phyloP scores from a whole-genome alignment of 2,797 vertebrate genomes.

The Tamandua tetradactyla region DNA sequence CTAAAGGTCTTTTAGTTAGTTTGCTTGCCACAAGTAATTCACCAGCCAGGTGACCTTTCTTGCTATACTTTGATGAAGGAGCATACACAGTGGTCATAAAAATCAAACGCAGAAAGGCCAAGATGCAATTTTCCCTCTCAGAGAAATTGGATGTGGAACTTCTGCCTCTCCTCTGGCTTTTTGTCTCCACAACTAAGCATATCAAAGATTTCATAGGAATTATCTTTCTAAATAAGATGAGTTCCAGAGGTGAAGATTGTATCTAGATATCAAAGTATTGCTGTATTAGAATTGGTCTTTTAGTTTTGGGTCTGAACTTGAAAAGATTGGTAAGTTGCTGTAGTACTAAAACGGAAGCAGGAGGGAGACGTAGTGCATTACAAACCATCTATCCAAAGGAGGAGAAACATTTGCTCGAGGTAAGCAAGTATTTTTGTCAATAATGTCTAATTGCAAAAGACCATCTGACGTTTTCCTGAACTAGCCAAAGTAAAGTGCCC shows the following conservation, averaged over 20 bases:
- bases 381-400: not conserved
- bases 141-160: not conserved
- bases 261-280: conserved; percentile 34
- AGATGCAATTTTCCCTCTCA: not conserved
- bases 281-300: conserved; percentile 29
- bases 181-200: not conserved
- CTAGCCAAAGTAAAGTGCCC: not conserved
- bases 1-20: not conserved
- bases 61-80: conserved; percentile 42
- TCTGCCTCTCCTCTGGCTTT: not conserved
- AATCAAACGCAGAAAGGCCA: conserved; percentile 31
- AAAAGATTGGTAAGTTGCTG: conserved; percentile 4
- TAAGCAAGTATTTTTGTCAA: conserved; percentile 24
- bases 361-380: not conserved
- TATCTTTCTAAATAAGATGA: conserved; percentile 57
- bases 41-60: conserved; percentile 42
- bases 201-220: conserved; percentile 18
- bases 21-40: conserved; percentile 38
- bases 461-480: conserved; percentile 17
- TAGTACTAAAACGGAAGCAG: not conserved
- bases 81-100: conserved; percentile 23
- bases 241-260: conserved; percentile 51
- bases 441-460: not conserved
- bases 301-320: conserved; percentile 38
- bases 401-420: not conserved